Evolutionary conservation across 2,113 vertebrate species (phyloP).

Genomic region (Fregetta grallaria): DNA sequence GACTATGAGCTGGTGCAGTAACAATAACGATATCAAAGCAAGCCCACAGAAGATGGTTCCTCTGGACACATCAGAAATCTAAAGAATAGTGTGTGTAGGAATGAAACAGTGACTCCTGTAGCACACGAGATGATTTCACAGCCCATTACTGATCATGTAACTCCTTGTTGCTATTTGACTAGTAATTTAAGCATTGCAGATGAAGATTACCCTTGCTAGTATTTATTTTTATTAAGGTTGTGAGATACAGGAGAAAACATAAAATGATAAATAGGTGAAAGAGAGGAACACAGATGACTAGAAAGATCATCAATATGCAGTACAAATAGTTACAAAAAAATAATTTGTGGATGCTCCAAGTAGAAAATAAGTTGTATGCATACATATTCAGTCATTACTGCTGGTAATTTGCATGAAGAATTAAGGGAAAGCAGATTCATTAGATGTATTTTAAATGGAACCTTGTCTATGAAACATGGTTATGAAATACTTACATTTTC

Average conservation of each 20-base stretch:
- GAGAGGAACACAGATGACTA: not conserved
- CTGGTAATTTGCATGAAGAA: not conserved
- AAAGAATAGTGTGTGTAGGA: not conserved
- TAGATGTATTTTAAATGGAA: not conserved
- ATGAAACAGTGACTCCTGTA: not conserved
- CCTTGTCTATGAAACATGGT: not conserved
- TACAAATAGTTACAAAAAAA: not conserved
- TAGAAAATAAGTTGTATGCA: not conserved
- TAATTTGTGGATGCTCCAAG: not conserved
- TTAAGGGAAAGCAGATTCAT: not conserved
- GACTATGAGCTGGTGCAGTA: not conserved
- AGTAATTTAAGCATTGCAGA: not conserved
- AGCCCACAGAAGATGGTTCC: not conserved
- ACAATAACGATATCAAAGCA: not conserved
- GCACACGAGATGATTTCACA: not conserved
- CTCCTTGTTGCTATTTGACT: not conserved
- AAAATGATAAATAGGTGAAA: not conserved
- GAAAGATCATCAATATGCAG: not conserved
- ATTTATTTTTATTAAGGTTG: not conserved
- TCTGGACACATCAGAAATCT: not conserved
- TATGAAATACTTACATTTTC: not conserved
- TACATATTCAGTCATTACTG: not conserved
- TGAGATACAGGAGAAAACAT: not conserved
- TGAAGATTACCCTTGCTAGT: not conserved
- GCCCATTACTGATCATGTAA: not conserved